Conservation (phyloP, 2,888 invertebrate genomes). For the Schrankia costaestrigalis region DNA sequence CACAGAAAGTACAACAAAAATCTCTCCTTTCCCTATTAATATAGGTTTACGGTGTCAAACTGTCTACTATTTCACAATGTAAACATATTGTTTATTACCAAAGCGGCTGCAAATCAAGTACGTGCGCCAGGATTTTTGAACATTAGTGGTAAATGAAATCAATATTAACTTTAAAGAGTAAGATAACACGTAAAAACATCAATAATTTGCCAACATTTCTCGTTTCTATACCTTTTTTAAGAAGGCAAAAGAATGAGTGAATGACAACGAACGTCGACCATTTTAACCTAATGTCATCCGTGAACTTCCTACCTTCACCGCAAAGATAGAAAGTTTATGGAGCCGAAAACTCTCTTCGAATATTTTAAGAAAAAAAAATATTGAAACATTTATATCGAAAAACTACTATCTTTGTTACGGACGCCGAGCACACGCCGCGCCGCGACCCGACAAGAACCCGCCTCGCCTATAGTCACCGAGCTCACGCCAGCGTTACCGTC, state of each 20-base stretch:
- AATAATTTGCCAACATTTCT: slow-evolving; percentile 76
- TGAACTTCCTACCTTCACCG: too few relatives aligned
- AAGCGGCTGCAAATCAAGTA: slow-evolving; percentile 35
- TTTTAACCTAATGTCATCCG: slow-evolving; percentile 32
- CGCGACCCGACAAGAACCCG: too few relatives aligned
- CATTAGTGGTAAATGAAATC: slow-evolving; percentile 30
- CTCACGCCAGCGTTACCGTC: too few relatives aligned
- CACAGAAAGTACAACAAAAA: slow-evolving; percentile 55
- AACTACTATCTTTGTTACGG: too few relatives aligned
- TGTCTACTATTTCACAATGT: slow-evolving; percentile 65
- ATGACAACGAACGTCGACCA: slow-evolving; percentile 48
- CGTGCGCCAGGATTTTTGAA: slow-evolving; percentile 32
- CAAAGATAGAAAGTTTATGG: too few relatives aligned
- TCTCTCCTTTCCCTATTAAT: slow-evolving; percentile 61
- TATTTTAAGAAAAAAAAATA: too few relatives aligned
- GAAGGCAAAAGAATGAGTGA: slow-evolving; percentile 63
- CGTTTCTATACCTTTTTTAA: slow-evolving; percentile 66
- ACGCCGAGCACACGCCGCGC: too few relatives aligned
- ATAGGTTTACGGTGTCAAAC: slow-evolving; percentile 52
- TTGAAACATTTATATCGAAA: too few relatives aligned
- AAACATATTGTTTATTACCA: slow-evolving; percentile 62
- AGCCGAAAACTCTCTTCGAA: too few relatives aligned
- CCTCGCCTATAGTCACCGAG: too few relatives aligned
- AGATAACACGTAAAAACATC: slow-evolving; percentile 66
- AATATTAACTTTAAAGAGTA: slow-evolving; percentile 47